phyloP scores from a whole-genome alignment of 2,113 vertebrate species.

The Hylia prasina region DNA sequence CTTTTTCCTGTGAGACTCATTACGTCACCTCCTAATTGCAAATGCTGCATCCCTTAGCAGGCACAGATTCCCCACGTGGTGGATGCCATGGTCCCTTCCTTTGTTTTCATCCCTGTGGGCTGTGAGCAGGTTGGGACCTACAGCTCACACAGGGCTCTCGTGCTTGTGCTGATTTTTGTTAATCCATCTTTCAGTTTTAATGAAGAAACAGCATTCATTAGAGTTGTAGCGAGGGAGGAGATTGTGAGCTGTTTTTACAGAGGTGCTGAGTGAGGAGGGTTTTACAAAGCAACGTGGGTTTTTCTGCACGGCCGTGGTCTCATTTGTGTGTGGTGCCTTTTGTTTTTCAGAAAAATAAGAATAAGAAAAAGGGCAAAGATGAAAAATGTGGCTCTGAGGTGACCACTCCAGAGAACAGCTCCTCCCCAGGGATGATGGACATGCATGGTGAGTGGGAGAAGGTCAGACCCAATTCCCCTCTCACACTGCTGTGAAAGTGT shows the following conservation, averaged over 20 bases:
- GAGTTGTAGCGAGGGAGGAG: neutral
- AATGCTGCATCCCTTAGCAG: conserved; percentile 51
- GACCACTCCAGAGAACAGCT: conserved; percentile 96
- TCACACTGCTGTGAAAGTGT: neutral
- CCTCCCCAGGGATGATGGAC: conserved; percentile 98
- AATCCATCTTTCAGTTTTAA: neutral
- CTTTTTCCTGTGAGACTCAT: conserved; percentile 49
- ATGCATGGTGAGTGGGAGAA: conserved; percentile 85
- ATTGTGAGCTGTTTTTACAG: neutral
- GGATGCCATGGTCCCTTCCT: neutral
- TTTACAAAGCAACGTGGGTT: neutral
- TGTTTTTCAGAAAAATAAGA: conserved; percentile 88
- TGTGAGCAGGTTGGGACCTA: neutral
- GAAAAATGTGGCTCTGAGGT: conserved; percentile 94
- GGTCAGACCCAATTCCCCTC: neutral
- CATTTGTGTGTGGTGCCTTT: neutral
- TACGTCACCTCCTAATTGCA: conserved; percentile 54
- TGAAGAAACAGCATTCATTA: neutral
- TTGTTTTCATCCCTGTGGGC: neutral
- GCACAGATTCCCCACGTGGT: neutral
- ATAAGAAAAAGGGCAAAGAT: conserved; percentile 94
- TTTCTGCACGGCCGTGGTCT: neutral
- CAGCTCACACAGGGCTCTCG: neutral
- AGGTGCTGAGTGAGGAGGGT: neutral
- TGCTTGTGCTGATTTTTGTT: neutral